Evolutionary conservation across 2,888 invertebrate genomes (phyloP).

Genomic region (Allophyes oxyacanthae): DNA sequence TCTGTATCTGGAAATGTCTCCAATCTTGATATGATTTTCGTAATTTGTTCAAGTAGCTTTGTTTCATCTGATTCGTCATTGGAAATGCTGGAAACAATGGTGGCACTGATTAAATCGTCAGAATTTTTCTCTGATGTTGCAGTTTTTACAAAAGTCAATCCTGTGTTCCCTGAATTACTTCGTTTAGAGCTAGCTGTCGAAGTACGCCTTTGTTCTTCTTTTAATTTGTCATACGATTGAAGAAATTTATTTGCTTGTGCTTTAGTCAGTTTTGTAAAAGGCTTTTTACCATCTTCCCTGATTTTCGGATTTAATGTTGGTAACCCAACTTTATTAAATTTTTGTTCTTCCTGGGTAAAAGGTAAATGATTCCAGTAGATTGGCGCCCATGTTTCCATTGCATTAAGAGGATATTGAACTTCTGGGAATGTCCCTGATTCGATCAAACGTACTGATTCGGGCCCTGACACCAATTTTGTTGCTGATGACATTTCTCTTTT

Average conservation of each 20-base stretch:
- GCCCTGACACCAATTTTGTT: neutral
- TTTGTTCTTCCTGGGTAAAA: conserved; percentile 32
- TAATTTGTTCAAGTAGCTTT: conserved; percentile 1
- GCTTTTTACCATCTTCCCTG: conserved; percentile 13
- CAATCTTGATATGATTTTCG: neutral
- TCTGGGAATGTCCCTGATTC: conserved; percentile 71
- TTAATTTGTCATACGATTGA: conserved; percentile 37
- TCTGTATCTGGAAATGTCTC: conserved; percentile 11
- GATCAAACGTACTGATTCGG: conserved; percentile 46
- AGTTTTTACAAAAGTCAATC: conserved; percentile 36
- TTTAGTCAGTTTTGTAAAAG: conserved; percentile 25
- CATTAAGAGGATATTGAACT: conserved; percentile 75
- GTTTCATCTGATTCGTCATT: neutral
- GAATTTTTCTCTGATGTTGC: conserved; percentile 28
- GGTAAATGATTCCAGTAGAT: conserved; percentile 68
- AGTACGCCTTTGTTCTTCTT: conserved; percentile 25
- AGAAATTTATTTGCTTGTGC: conserved; percentile 29
- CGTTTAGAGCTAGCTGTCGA: conserved; percentile 38
- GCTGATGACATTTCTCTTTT: conserved; percentile 17
- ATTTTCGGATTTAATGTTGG: conserved; percentile 15
- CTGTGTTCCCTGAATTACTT: conserved; percentile 25
- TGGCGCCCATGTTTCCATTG: conserved; percentile 72
- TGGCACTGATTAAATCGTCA: conserved; percentile 32
- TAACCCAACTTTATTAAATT: conserved; percentile 17
- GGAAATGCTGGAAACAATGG: conserved; percentile 15